Evolutionary conservation across 2,797 vertebrate genomes (phyloP).

Genomic region (Acanthurus lineatus): DNA sequence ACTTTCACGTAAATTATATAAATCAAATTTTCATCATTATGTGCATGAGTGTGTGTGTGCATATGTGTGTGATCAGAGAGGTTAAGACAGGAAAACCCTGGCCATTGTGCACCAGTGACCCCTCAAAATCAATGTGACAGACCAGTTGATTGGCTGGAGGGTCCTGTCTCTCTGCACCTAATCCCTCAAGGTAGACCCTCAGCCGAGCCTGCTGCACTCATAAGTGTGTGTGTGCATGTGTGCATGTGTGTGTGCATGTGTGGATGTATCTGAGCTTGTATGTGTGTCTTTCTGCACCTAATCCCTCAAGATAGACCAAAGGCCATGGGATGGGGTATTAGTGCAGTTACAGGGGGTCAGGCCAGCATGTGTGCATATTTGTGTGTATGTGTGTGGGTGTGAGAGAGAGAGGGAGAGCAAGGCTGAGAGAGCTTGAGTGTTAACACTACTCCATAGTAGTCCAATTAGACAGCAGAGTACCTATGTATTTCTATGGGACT

Average conservation of each 20-base stretch:
- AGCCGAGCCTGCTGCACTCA: constrained; percentile 60
- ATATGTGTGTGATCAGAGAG: constrained; percentile 77
- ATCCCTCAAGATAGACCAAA: constrained; percentile 81
- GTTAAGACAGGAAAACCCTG: constrained; percentile 88
- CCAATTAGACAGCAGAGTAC: constrained; percentile 74
- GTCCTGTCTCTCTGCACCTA: constrained; percentile 88
- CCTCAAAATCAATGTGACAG: constrained; percentile 88
- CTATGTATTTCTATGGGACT: constrained; percentile 60
- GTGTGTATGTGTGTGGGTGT: constrained; percentile 24
- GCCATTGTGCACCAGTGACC: constrained; percentile 86
- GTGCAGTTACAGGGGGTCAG: constrained; percentile 81
- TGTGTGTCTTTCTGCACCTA: constrained; percentile 82
- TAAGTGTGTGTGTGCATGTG: constrained; percentile 54
- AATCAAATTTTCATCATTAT: constrained; percentile 45
- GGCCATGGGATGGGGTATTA: constrained; percentile 79
- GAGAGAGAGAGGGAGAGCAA: constrained; percentile 37
- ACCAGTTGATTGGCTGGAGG: constrained; percentile 87
- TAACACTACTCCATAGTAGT: constrained; percentile 67
- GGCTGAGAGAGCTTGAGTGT: constrained; percentile 42
- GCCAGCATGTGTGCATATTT: constrained; percentile 41
- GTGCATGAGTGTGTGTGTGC: constrained; percentile 49
- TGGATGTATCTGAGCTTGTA: constrained; percentile 52
- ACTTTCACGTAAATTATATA: constrained; percentile 32
- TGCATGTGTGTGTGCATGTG: constrained; percentile 46
- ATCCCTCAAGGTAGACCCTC: constrained; percentile 87